Percentiles rank a stretch among this genome's conserved stretches.
Evolutionary conservation across 2,888 invertebrate species (phyloP).

Genomic region (Callyntrura sp.): DNA sequence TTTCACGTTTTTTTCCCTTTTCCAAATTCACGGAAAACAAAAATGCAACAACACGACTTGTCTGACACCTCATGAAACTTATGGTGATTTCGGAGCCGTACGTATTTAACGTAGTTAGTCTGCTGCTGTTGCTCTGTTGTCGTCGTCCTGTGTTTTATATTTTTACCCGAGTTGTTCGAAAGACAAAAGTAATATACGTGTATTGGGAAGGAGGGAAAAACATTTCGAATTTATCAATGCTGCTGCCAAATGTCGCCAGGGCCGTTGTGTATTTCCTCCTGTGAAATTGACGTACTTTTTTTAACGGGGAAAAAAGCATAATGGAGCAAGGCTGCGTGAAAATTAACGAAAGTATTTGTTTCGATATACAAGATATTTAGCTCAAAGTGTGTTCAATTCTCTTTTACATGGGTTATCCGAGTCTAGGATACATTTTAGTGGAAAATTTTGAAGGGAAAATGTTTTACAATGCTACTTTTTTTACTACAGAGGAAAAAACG

Average conservation of each 20-base stretch:
- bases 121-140: too few relatives aligned
- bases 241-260: constrained; percentile 45
- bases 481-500: too few relatives aligned
- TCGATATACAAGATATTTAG: not conserved
- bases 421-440: too few relatives aligned
- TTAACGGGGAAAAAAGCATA: not conserved
- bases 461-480: too few relatives aligned
- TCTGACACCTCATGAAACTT: constrained; percentile 33
- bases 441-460: too few relatives aligned
- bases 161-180: too few relatives aligned
- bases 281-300: constrained; percentile 1
- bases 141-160: too few relatives aligned
- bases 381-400: not conserved
- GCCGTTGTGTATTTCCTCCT: constrained; percentile 21
- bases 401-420: too few relatives aligned
- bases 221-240: too few relatives aligned
- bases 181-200: too few relatives aligned
- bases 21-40: not conserved
- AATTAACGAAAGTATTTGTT: constrained; percentile 27
- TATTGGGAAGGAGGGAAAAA: too few relatives aligned
- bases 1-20: not conserved
- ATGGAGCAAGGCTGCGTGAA: constrained; percentile 32
- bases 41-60: not conserved
- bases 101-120: too few relatives aligned
- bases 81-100: constrained; percentile 6